phyloP scores from a whole-genome alignment of 2,113 vertebrate species.

The Phrynocephalus versicolor region DNA sequence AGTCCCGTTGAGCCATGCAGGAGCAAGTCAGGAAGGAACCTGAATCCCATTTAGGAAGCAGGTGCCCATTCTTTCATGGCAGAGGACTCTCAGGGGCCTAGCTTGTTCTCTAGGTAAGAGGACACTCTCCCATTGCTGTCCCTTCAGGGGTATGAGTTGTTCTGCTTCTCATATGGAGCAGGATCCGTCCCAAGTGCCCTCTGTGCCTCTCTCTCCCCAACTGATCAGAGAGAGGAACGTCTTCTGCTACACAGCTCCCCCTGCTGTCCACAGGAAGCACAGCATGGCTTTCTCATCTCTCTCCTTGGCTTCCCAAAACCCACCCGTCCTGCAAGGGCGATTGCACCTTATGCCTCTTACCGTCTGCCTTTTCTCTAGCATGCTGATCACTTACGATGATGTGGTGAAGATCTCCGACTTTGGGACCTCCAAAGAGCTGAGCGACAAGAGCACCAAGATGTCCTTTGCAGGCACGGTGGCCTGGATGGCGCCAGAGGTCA shows the following conservation, averaged over 20 bases:
- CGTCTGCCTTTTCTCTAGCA: conserved; percentile 75
- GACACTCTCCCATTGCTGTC: too few relatives aligned
- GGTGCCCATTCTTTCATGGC: background rate
- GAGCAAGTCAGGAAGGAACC: background rate
- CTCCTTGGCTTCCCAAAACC: too few relatives aligned
- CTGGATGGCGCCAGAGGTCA: conserved; percentile 99
- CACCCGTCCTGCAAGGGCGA: too few relatives aligned
- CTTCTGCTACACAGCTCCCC: background rate
- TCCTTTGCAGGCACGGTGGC: conserved; percentile 97
- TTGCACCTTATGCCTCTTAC: background rate
- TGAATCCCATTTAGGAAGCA: background rate
- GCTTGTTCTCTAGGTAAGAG: background rate
- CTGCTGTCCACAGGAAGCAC: background rate
- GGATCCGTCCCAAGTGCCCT: background rate
- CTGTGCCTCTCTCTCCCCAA: background rate
- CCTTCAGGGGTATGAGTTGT: background rate
- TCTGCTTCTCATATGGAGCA: background rate
- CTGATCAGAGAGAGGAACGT: background rate
- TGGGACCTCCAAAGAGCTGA: conserved; percentile 96
- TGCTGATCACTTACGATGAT: conserved; percentile 97
- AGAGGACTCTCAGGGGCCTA: background rate
- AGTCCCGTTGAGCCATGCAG: background rate
- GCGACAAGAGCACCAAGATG: conserved; percentile 99
- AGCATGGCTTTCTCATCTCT: background rate
- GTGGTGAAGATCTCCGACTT: conserved; percentile 99